These are phyloP conservation scores for Caenorhabditis drosophilae DNA, from an alignment of 2,888 invertebrate species.

Conservation along the genomic window DNA sequence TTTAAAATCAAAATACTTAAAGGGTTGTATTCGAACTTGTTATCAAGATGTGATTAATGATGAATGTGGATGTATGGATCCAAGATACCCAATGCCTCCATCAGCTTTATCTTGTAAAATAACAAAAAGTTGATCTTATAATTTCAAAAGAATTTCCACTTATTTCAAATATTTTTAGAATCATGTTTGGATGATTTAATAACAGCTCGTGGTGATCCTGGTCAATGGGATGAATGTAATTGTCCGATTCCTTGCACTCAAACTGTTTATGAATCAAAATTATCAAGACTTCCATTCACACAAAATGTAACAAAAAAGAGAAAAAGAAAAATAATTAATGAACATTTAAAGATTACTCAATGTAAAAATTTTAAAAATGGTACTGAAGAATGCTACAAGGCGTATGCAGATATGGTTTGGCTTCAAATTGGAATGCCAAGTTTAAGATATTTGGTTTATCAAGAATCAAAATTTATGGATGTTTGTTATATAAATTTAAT, in stretches of 20 bases:
- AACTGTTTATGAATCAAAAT: slow-evolving; percentile 19
- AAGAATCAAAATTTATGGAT: too few relatives aligned
- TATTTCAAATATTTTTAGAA: too few relatives aligned
- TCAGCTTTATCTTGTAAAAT: slow-evolving; percentile 35
- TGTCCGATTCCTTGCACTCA: slow-evolving; percentile 35
- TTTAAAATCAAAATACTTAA: not conserved
- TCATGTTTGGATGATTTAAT: slow-evolving; percentile 33
- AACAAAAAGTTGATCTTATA: slow-evolving; percentile 40
- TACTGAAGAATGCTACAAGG: too few relatives aligned
- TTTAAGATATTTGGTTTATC: too few relatives aligned
- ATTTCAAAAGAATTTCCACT: too few relatives aligned
- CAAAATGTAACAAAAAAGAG: slow-evolving; percentile 1
- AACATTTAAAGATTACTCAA: too few relatives aligned
- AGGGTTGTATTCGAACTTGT: slow-evolving; percentile 56
- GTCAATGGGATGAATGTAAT: slow-evolving; percentile 32
- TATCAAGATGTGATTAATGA: slow-evolving; percentile 46
- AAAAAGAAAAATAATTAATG: too few relatives aligned
- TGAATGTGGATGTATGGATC: slow-evolving; percentile 54
- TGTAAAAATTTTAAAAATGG: too few relatives aligned
- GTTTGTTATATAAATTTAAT: too few relatives aligned
- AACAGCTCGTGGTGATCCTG: slow-evolving; percentile 33
- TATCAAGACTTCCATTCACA: slow-evolving; percentile 23
- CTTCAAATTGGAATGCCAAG: too few relatives aligned
- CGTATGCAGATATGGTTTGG: too few relatives aligned
- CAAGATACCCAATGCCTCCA: slow-evolving; percentile 46